phyloP scores from a whole-genome alignment of 2,113 vertebrate species.

The Oxyruncus cristatus region DNA sequence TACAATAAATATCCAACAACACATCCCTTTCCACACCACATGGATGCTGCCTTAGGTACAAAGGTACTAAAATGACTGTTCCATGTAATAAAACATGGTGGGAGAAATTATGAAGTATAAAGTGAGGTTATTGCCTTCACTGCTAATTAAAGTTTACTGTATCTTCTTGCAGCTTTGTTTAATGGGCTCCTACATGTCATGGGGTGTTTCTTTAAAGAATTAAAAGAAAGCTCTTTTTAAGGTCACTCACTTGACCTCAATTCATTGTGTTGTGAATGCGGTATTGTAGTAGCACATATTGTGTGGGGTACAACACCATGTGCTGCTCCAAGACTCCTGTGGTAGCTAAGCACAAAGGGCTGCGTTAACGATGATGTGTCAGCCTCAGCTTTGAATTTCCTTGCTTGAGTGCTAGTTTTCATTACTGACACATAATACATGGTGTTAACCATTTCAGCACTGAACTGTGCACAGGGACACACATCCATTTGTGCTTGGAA shows the following conservation, averaged over 20 bases:
- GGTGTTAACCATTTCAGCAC: conserved; percentile 51
- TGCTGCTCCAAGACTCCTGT: conserved; percentile 67
- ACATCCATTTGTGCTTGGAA: neutral
- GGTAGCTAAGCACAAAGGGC: conserved; percentile 66
- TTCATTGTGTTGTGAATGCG: conserved; percentile 65
- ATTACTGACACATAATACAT: conserved; percentile 57
- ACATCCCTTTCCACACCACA: conserved; percentile 64
- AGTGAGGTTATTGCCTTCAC: conserved; percentile 68
- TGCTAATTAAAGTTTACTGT: conserved; percentile 72
- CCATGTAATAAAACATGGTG: conserved; percentile 66
- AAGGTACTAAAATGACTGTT: conserved; percentile 71
- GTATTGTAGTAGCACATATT: conserved; percentile 68
- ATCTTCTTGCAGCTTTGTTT: conserved; percentile 70
- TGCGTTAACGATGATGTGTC: conserved; percentile 62
- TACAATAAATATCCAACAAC: conserved; percentile 72
- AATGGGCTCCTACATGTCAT: conserved; percentile 63
- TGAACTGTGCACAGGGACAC: neutral
- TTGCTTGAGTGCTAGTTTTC: conserved; percentile 65
- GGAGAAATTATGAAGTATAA: conserved; percentile 68
- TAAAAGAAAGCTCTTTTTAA: conserved; percentile 69
- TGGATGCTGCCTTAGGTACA: conserved; percentile 68
- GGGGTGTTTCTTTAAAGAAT: conserved; percentile 69
- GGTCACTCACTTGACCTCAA: conserved; percentile 66
- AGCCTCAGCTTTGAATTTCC: conserved; percentile 68
- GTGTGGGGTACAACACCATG: conserved; percentile 70